Evolutionary conservation across 2,888 invertebrate genomes (phyloP).

Genomic region (Acleris emargana): DNA sequence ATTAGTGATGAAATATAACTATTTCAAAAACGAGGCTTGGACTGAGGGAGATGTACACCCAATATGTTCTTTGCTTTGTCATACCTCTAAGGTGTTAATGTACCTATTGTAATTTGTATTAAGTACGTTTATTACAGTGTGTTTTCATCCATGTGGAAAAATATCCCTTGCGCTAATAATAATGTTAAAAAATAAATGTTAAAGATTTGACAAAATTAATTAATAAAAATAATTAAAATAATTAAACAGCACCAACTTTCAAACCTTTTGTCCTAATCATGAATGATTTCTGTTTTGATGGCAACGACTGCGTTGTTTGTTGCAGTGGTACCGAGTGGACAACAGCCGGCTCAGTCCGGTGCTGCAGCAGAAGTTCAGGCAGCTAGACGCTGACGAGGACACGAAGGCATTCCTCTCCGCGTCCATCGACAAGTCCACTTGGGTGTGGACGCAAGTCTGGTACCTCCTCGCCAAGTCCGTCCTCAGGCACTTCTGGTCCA

Average conservation of each 20-base stretch:
- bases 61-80: too few relatives aligned
- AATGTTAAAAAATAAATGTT: too few relatives aligned
- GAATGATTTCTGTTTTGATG: background rate
- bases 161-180: too few relatives aligned
- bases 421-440: conserved; percentile 91
- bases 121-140: too few relatives aligned
- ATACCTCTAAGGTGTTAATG: too few relatives aligned
- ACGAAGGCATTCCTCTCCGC: conserved; percentile 89
- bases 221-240: too few relatives aligned
- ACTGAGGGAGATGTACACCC: too few relatives aligned
- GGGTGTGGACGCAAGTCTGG: conserved; percentile 95
- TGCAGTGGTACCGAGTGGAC: conserved; percentile 90
- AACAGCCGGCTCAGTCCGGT: conserved; percentile 78
- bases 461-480: conserved; percentile 94
- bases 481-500: conserved; percentile 95
- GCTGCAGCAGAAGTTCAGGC: conserved; percentile 85
- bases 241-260: background rate
- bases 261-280: background rate
- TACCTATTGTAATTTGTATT: too few relatives aligned
- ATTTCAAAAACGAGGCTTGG: too few relatives aligned
- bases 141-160: too few relatives aligned
- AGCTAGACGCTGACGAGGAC: conserved; percentile 87
- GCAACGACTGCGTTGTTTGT: conserved; percentile 40
- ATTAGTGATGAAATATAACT: too few relatives aligned
- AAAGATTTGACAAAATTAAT: too few relatives aligned